Evolutionary conservation across 2,888 invertebrate genomes (phyloP), one percentile per base, ranked within the genome.

Genomic region (Drosophila multiciliata): DNA sequence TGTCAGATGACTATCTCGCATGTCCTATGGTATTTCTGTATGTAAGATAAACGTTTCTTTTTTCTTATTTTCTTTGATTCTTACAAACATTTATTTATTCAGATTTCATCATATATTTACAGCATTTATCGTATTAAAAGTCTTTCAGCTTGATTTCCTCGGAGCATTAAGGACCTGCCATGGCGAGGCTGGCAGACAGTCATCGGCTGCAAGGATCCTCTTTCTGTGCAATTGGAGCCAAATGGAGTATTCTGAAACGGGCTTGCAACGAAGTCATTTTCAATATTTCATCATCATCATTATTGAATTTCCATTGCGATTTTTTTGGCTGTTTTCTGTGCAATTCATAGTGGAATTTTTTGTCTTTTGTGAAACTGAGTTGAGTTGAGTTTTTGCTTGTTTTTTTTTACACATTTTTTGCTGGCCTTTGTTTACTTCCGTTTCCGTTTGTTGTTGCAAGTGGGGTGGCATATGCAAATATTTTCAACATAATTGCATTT

Each of bases 341-440:
- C 72, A 71, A 61, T 65, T 76, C 58, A 69, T 65, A 55, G 45
- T 61, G 40, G 50, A 50, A 36, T 49, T 80, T 75, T 74, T 63
- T 49, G 76, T 59, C 71, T 70, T 65, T 75, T 80, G 66, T 70
- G 49, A 52, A 57, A 12, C n/a, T 26, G 26, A 7, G 54, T 6
- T 6, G 40, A 58, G 63, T 29, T 29, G 29, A 29, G 48, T 42
- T 57, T n/a, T 57, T 32, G 29, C 0, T 29, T 29, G 23, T 7
- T n/a, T 42, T 23, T 45, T 15, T 23, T 45, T 15, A 40, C 15
- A 8, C 1, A 3, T 6, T 23, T 9, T 38, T 45, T 52, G 57
- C 29, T 66, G 80, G 79, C 79, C 85, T 84, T 87, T 84, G 83
- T 84, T 89, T 84, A 89, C 89, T 87, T 89, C 89, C 89, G 83